Percentiles rank a stretch among this genome's conserved stretches.
These are phyloP conservation scores for Smithornis capensis DNA, from an alignment of 2,113 vertebrate species.

Conservation along the genomic window DNA sequence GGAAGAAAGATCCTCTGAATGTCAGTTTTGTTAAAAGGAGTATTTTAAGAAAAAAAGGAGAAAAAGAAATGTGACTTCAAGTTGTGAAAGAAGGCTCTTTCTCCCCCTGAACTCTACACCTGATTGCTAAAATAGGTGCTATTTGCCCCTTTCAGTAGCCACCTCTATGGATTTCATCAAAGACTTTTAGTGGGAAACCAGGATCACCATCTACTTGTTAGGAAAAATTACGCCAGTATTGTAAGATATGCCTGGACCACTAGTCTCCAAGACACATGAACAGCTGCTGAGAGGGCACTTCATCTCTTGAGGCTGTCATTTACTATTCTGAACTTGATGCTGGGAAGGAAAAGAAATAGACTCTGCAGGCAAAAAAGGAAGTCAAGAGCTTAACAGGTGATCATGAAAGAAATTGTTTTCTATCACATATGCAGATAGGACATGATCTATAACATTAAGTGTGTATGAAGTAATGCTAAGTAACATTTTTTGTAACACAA, in stretches of 20 bases:
- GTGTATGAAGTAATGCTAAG: background rate
- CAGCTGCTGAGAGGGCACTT: background rate
- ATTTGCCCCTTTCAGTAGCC: conserved; percentile 30
- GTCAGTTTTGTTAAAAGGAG: background rate
- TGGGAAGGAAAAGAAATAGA: background rate
- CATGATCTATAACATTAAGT: background rate
- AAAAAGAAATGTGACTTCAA: conserved; percentile 23
- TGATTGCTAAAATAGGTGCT: conserved; percentile 40
- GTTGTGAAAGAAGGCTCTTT: background rate
- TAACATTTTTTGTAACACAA: background rate
- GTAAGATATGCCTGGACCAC: background rate
- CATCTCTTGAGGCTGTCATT: background rate
- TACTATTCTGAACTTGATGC: background rate
- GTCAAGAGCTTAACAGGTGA: background rate
- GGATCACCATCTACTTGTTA: background rate
- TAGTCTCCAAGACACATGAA: background rate
- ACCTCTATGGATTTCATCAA: background rate
- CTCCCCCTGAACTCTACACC: background rate
- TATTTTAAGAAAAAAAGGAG: background rate
- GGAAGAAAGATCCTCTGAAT: conserved; percentile 37
- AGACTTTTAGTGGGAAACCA: background rate
- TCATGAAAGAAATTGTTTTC: background rate
- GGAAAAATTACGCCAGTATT: background rate
- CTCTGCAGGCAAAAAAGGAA: background rate
- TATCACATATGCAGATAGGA: background rate